phyloP scores from a whole-genome alignment of 2,113 vertebrate genomes.

The Agapornis roseicollis region DNA sequence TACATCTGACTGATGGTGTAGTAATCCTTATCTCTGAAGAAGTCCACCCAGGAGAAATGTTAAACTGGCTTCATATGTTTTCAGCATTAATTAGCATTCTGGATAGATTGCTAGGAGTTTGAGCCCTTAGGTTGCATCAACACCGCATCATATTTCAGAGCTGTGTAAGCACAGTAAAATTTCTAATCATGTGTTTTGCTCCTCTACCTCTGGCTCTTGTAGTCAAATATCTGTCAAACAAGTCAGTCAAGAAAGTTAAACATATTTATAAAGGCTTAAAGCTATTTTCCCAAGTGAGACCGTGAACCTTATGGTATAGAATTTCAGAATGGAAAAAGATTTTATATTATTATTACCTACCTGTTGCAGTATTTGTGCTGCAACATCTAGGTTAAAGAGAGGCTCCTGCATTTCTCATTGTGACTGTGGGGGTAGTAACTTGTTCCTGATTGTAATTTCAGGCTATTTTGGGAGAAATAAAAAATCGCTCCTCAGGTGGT shows the following conservation, averaged over 20 bases:
- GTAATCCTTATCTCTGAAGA: background rate
- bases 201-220: background rate
- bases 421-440: background rate
- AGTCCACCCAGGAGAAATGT: background rate
- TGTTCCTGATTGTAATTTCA: background rate
- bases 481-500: background rate
- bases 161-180: background rate
- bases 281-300: background rate
- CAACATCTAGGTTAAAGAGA: background rate
- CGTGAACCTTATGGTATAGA: background rate
- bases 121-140: background rate
- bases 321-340: background rate
- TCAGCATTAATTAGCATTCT: conserved; percentile 11
- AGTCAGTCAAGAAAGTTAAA: background rate
- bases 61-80: background rate
- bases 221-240: background rate
- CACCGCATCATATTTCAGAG: background rate
- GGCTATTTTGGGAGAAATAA: background rate
- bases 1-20: background rate
- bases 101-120: background rate
- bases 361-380: background rate
- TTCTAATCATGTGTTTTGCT: background rate
- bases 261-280: background rate
- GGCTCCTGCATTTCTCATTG: background rate
- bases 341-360: background rate